Base-by-base conservation (phyloP, 2,888 invertebrate genomes). In the Epirrhoe tristata region DNA sequence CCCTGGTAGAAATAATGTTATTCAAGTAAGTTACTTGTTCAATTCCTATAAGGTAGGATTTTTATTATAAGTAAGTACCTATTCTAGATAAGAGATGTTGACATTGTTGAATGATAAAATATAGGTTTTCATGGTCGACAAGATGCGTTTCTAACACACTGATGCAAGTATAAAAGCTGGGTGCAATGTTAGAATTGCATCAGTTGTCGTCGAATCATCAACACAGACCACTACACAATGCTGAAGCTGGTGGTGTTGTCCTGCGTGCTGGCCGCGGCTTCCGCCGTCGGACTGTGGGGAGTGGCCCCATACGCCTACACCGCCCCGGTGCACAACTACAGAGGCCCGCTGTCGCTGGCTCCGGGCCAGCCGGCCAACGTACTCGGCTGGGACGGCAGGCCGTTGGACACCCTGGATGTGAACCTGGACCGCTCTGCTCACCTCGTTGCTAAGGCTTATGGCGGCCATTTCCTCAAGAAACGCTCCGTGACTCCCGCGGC, bases 201-300 rank as follows among this genome's bases (percentile, higher is more conserved):
- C 90, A 91, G 91, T 91, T 80, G 85, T 84, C 77, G 75, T 67
- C 72, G 66, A 80, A 75, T 78, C 74, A 80, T 63, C 85, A 89
- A 90, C 90, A 92, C 92, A 93, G 91, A 91, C 91, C 91, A 85
- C 82, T 83, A 79, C 80, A 79, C 80, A 76, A 94, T 94, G 93
- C 81, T 93, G 85, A 93, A 93, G 83, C 85, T 93, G 94, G 94
- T 95, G 93, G 95, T 95, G 87, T 94, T 95, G 91, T 94, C 94
- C 81, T 95, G 95, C 89, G 84, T 95, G 77, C 75, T 95, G 86
- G 94, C 95, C 75, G 88, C 94, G 75, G 95, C 92, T 74, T 90
- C 92, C 68, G 95, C 95, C 16, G 67, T 78, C 54, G 74, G 63
- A 32, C 6, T 76, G 32, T 31, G 80, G 64, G 74, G 50, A 58